phyloP scores from a whole-genome alignment of 2,797 vertebrate species.

The Arrhamphus sclerolepis region DNA sequence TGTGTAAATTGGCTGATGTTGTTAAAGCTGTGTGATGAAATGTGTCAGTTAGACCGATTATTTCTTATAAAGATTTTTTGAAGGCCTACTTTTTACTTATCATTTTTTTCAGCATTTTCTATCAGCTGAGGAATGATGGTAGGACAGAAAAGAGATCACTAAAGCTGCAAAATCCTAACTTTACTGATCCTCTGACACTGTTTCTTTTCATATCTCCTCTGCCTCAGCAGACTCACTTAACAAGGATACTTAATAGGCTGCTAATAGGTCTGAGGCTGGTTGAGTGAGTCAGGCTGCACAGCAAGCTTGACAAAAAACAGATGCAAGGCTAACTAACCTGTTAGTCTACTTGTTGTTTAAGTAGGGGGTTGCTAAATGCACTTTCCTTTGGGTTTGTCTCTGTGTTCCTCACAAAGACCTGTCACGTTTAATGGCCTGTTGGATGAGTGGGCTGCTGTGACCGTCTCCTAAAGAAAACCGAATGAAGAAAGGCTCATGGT shows the following conservation, averaged over 20 bases:
- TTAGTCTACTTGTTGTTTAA: conserved; percentile 59
- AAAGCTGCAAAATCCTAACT: conserved; percentile 37
- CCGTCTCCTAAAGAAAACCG: conserved; percentile 76
- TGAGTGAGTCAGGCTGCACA: conserved; percentile 44
- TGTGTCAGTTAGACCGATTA: too few relatives aligned
- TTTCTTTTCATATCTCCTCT: conserved; percentile 41
- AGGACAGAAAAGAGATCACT: conserved; percentile 43
- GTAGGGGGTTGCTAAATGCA: conserved; percentile 53
- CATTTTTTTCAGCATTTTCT: too few relatives aligned
- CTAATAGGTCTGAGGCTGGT: conserved; percentile 63
- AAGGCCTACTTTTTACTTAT: too few relatives aligned
- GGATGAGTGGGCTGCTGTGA: conserved; percentile 82
- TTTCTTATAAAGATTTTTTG: too few relatives aligned
- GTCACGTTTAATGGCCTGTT: conserved; percentile 85
- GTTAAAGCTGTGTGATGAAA: too few relatives aligned
- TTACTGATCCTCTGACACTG: conserved; percentile 43
- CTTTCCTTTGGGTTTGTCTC: conserved; percentile 70
- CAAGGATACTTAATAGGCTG: conserved; percentile 56
- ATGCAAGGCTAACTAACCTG: conserved; percentile 60
- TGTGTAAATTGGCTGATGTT: too few relatives aligned
- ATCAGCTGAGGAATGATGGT: too few relatives aligned
- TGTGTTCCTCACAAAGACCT: conserved; percentile 80
- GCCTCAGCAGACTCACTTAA: conserved; percentile 42
- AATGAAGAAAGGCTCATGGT: conserved; percentile 79
- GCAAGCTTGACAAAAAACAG: conserved; percentile 77